A percentile compares a stretch with the other conserved stretches of the same genome.
Evolutionary conservation across 2,888 invertebrate species (phyloP).

Genomic region (Mesopsocus fuscifrons): DNA sequence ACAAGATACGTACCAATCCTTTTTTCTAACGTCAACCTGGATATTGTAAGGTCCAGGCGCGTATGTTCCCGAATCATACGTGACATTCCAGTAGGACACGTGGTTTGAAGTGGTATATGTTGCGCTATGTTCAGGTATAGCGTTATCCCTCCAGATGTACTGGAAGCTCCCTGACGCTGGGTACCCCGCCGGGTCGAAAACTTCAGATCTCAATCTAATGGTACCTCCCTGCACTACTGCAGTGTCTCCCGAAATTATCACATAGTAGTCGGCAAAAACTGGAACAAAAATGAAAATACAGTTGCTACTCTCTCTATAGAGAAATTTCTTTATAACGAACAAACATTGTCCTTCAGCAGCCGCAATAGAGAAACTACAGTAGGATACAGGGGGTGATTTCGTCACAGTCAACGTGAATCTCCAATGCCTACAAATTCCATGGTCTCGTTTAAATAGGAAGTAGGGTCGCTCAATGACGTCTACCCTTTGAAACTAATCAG

Average conservation of each 20-base stretch:
- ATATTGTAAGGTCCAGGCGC: conserved; percentile 39
- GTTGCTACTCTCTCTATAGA: no score
- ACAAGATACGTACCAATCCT: conserved; percentile 12
- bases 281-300: background rate
- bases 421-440: no score
- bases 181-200: conserved; percentile 25
- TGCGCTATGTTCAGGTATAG: conserved; percentile 27
- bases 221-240: conserved; percentile 53
- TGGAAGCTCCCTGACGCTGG: conserved; percentile 30
- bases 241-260: conserved; percentile 38
- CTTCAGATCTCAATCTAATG: conserved; percentile 43
- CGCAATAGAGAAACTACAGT: no score
- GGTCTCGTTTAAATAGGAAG: no score
- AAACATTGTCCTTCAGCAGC: no score
- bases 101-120: conserved; percentile 27
- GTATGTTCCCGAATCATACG: conserved; percentile 32
- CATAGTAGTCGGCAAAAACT: conserved; percentile 21
- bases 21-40: conserved; percentile 30
- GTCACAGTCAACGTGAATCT: no score
- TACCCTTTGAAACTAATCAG: no score
- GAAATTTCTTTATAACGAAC: no score
- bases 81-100: conserved; percentile 39
- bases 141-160: conserved; percentile 41
- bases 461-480: no score
- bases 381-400: no score